Evolutionary conservation across 2,797 vertebrate species (phyloP).

Genomic region (Intellagama lesueurii): DNA sequence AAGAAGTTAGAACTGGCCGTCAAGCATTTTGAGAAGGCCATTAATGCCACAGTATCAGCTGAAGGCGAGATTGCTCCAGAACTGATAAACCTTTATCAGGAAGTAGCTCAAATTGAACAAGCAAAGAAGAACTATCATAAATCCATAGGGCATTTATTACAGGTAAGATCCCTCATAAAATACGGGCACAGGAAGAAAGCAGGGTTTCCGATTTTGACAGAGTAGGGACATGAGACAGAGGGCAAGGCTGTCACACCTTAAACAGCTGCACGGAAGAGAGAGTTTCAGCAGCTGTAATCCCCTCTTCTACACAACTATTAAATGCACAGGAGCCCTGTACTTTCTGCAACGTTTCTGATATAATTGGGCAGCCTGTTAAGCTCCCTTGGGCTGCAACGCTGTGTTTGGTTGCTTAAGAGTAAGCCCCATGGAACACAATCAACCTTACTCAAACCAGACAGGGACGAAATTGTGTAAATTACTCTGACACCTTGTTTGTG

Average conservation of each 20-base stretch:
- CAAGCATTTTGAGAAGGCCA: constrained; percentile 63
- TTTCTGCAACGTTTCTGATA: no score
- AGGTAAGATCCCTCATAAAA: constrained; percentile 50
- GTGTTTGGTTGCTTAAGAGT: background rate
- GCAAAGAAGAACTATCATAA: constrained; percentile 54
- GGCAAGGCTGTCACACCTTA: no score
- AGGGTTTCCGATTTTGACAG: background rate
- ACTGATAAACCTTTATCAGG: constrained; percentile 60
- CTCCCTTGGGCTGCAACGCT: background rate
- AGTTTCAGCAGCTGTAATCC: no score
- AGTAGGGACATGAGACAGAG: no score
- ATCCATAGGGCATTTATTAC: constrained; percentile 62
- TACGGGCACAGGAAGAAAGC: background rate
- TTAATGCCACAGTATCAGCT: constrained; percentile 37
- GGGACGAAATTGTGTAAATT: background rate
- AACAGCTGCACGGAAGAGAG: no score
- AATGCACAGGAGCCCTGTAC: no score
- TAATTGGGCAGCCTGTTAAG: background rate
- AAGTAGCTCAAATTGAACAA: constrained; percentile 62
- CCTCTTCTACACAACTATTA: no score
- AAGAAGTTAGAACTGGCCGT: constrained; percentile 59
- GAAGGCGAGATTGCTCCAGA: constrained; percentile 55
- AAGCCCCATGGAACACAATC: background rate
- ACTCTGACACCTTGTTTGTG: background rate
- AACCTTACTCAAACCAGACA: no score